Evolutionary conservation across 2,113 vertebrate genomes (phyloP), one percentile per base, ranked within the genome.

Genomic region (Melozone crissalis): DNA sequence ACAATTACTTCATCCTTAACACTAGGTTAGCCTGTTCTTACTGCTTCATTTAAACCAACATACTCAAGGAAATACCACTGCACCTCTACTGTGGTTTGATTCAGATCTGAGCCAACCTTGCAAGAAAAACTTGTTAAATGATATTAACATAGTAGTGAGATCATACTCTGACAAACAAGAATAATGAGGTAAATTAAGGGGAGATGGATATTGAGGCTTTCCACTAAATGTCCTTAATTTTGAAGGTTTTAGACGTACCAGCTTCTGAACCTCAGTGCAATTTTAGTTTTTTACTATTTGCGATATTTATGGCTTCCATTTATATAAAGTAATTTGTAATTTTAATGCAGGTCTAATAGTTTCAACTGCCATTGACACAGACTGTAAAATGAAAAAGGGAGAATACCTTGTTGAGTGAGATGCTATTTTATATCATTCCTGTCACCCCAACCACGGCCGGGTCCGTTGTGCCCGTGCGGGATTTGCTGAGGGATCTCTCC

Each of bases 231-330:
- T 18, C 74, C 62, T 59, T 87, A 90, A 61, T 90, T 94, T 94
- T 88, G 63, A 69, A 96, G 69, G 93, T 96, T 95, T 91, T 95
- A 96, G 83, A 94, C 61, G 95, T 73, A 81, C 74, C 43, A 61
- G 92, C 77, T 93, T 81, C 63, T 55, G 75, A 93, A 31, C 30
- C 89, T 90, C 11, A 9, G 75, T 35, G 57, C 33, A 89, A 79
- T 88, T 93, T 79, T 22, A 91, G 72, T 93, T 95, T 94, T 95
- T 94, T 94, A 97, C 80, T 90, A 72, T 93, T 96, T 96, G 93
- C 58, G 92, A 88, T 97, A 97, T 96, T 97, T 97, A 96, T 92
- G 93, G 58, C 85, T 96, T 73, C 85, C 83, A 95, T 95, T 95
- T 93, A 93, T 85, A 55, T 46, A 97, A 97, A 88, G 75, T 74